These are phyloP conservation scores for Formicarius rufipectus DNA, from an alignment of 2,113 vertebrate genomes.

Conservation along the genomic window DNA sequence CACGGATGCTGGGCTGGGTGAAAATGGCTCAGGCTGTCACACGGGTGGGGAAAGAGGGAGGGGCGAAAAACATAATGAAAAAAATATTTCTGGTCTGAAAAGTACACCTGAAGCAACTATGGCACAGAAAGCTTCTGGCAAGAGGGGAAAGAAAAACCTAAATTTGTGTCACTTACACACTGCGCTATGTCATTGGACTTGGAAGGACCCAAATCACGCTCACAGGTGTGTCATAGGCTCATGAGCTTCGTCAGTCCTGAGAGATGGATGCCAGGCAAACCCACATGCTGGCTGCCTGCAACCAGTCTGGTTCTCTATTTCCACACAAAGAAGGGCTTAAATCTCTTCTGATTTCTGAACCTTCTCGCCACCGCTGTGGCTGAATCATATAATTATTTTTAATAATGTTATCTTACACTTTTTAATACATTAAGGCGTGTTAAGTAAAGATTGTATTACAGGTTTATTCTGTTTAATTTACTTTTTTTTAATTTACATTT, in stretches of 20 bases:
- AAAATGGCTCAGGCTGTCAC: background rate
- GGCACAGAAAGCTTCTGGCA: background rate
- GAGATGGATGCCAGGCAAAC: background rate
- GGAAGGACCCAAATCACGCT: no score
- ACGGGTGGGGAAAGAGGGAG: fast-evolving
- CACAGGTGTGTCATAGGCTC: fast-evolving
- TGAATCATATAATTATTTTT: background rate
- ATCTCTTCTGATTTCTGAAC: background rate
- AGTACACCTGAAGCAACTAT: background rate
- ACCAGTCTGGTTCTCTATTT: background rate
- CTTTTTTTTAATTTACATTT: background rate
- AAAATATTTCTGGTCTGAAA: background rate
- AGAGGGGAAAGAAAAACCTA: no score
- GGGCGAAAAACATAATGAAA: fast-evolving
- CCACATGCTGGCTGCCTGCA: background rate
- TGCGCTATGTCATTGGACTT: background rate
- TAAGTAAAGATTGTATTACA: background rate
- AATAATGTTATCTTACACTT: background rate
- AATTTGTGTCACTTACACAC: background rate
- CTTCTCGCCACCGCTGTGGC: background rate
- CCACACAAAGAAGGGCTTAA: fast-evolving
- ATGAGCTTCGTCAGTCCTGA: background rate
- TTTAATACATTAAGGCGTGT: background rate
- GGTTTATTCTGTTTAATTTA: no score
- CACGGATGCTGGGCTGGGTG: fast-evolving